Percentiles rank a stretch among this genome's conserved stretches.
Conservation (phyloP, 2,113 vertebrate species). For the Epinephelus moara region DNA sequence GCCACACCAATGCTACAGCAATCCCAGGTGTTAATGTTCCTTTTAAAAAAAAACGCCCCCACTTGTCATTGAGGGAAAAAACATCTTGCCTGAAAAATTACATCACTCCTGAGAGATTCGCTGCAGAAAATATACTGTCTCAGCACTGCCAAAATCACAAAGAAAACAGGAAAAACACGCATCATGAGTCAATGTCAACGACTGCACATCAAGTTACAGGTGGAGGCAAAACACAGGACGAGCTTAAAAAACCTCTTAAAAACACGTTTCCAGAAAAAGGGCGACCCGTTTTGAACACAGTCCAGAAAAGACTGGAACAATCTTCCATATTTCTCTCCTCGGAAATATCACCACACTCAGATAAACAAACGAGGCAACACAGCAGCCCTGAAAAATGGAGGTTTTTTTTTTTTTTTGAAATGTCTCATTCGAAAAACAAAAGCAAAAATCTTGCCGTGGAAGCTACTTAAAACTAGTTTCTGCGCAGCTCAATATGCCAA, state of each 20-base stretch:
- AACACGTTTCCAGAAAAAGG: conserved; percentile 66
- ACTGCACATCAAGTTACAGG: conserved; percentile 49
- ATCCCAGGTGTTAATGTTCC: conserved; percentile 28
- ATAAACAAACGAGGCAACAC: conserved; percentile 52
- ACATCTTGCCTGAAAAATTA: conserved; percentile 55
- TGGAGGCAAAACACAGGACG: conserved; percentile 24
- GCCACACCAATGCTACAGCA: conserved; percentile 20
- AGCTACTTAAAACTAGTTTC: conserved; percentile 64
- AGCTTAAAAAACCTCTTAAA: conserved; percentile 64
- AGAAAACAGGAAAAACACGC: conserved; percentile 43
- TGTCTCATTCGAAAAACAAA: conserved; percentile 66
- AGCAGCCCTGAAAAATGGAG: conserved; percentile 49
- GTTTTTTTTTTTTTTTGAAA: conserved; percentile 35
- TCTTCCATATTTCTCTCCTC: conserved; percentile 57
- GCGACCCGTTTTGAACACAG: conserved; percentile 56
- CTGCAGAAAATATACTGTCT: conserved; percentile 47
- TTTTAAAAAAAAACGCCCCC: conserved; percentile 26
- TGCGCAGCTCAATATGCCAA: conserved; percentile 64
- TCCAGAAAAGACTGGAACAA: conserved; percentile 61
- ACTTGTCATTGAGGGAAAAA: conserved; percentile 8
- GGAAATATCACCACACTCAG: conserved; percentile 63
- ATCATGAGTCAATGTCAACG: conserved; percentile 41
- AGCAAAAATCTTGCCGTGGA: conserved; percentile 56
- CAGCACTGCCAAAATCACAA: conserved; percentile 43
- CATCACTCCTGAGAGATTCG: conserved; percentile 49